Evolutionary conservation across 2,888 invertebrate genomes (phyloP).

Genomic region (Folsomia candida): DNA sequence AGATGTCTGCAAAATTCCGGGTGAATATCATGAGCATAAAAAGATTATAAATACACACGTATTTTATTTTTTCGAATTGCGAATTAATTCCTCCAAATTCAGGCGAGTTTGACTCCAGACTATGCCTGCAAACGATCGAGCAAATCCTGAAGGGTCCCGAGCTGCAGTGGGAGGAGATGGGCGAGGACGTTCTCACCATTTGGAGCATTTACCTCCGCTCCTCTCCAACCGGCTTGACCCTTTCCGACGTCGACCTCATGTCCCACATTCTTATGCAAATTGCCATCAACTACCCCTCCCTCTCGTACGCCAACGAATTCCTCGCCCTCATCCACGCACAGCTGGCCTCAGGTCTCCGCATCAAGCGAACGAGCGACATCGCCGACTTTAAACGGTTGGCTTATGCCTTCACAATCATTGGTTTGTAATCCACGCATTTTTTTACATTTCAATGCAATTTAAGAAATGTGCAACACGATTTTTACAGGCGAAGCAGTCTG

Average conservation of each 20-base stretch:
- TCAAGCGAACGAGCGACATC: conserved; percentile 1
- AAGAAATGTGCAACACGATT: not conserved
- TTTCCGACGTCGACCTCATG: conserved; percentile 30
- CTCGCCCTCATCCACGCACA: conserved; percentile 24
- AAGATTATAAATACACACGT: no score
- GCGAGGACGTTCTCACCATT: conserved; percentile 15
- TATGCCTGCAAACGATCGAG: conserved; percentile 20
- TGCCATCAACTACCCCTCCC: conserved; percentile 4
- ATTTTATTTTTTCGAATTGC: no score
- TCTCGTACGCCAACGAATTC: conserved; percentile 12
- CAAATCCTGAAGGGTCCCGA: conserved; percentile 11
- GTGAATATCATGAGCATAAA: not conserved
- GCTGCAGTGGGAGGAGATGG: not conserved
- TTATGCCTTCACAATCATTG: conserved; percentile 23
- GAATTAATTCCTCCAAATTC: no score
- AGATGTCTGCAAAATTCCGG: not conserved
- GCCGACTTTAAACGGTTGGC: conserved; percentile 15
- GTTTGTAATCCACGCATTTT: conserved; percentile 1
- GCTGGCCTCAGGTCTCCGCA: conserved; percentile 23
- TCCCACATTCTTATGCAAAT: conserved; percentile 32
- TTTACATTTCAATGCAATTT: not conserved
- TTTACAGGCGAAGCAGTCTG: not conserved
- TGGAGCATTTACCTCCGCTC: conserved; percentile 36
- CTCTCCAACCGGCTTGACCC: conserved; percentile 32
- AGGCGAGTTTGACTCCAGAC: conserved; percentile 13